Percentiles rank a stretch among this genome's conserved stretches.
Evolutionary conservation across 2,113 vertebrate genomes (phyloP).

Genomic region (Mustelus asterias): DNA sequence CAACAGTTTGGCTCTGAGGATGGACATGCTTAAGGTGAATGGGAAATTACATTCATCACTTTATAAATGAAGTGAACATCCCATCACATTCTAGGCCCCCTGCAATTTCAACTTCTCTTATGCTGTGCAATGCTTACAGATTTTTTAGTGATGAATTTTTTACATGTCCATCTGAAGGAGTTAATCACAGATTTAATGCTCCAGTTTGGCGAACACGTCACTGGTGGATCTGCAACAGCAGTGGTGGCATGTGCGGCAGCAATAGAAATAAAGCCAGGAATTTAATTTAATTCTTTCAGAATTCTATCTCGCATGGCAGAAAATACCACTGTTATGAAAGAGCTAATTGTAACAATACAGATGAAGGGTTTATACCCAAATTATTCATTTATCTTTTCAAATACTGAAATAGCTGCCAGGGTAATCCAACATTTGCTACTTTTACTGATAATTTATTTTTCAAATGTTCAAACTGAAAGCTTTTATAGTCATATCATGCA

Average conservation of each 20-base stretch:
- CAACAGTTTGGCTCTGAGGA: neutral
- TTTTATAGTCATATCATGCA: no score
- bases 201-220: neutral
- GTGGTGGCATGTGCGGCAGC: neutral
- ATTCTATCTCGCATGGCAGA: no score
- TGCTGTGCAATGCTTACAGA: neutral
- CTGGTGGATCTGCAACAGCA: neutral
- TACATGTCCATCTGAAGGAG: neutral
- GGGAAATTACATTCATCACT: neutral
- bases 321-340: neutral
- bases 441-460: neutral
- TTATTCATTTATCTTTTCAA: neutral
- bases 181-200: neutral
- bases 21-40: neutral
- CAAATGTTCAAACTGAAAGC: no score
- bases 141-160: neutral
- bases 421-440: no score
- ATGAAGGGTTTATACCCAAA: neutral
- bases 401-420: neutral
- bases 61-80: neutral
- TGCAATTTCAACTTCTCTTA: neutral
- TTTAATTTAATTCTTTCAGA: neutral
- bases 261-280: neutral
- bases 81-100: neutral
- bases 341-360: neutral